These are phyloP conservation scores for Macroramphosus scolopax DNA, from an alignment of 2,797 vertebrate genomes.

Conservation along the genomic window DNA sequence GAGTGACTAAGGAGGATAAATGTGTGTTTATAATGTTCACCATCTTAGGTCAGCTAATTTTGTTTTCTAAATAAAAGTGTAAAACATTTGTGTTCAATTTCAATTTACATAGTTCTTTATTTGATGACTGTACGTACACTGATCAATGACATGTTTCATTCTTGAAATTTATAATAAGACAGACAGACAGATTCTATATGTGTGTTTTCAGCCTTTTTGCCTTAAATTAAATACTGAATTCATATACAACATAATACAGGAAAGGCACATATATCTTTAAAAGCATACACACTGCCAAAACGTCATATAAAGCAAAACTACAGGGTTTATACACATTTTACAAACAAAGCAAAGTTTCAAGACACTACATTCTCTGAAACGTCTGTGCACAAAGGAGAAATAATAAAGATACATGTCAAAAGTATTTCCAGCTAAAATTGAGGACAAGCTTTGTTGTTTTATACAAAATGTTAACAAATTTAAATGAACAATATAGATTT, in stretches of 20 bases:
- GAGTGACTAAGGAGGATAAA: conserved; percentile 28
- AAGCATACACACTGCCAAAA: conserved; percentile 9
- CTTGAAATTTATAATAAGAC: too few species aligned
- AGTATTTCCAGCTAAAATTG: too few species aligned
- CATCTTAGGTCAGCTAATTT: conserved; percentile 26
- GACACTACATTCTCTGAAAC: too few species aligned
- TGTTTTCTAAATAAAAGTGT: conserved; percentile 60
- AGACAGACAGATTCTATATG: too few species aligned
- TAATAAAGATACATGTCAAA: too few species aligned
- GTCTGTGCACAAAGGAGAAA: too few species aligned
- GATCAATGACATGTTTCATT: conserved; percentile 32
- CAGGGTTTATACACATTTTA: too few species aligned
- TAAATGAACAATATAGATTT: too few species aligned
- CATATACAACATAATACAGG: conserved; percentile 41
- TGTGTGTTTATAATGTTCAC: conserved; percentile 28
- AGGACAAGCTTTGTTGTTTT: too few species aligned
- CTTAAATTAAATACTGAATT: conserved; percentile 30
- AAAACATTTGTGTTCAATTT: conserved; percentile 38
- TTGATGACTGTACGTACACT: not conserved
- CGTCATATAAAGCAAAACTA: too few species aligned
- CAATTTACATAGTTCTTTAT: conserved; percentile 14
- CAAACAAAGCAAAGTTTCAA: too few species aligned
- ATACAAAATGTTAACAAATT: too few species aligned
- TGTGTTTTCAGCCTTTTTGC: conserved; percentile 2
- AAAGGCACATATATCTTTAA: conserved; percentile 19